These are phyloP conservation scores for Entosphenus tridentatus DNA, from an alignment of 2,113 vertebrate genomes.

Conservation along the genomic window DNA sequence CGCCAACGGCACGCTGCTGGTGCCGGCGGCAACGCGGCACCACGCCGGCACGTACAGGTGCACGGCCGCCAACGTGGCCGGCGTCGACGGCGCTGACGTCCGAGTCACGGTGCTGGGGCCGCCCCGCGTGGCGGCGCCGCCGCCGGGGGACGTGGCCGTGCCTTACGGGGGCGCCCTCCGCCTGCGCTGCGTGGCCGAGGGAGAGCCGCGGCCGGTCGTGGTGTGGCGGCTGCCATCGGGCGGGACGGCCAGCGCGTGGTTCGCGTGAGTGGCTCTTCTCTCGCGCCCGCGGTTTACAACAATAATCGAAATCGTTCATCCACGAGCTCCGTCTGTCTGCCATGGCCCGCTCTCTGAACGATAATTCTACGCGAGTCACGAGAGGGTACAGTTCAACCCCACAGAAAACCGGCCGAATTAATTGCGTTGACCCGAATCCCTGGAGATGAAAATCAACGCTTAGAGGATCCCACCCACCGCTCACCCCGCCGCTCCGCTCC, in stretches of 20 bases:
- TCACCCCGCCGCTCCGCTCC: too few species aligned
- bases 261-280: constrained; percentile 34
- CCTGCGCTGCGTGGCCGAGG: constrained; percentile 47
- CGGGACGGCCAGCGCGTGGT: constrained; percentile 47
- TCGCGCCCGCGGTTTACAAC: constrained; percentile 38
- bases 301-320: too few species aligned
- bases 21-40: background rate
- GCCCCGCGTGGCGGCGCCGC: background rate
- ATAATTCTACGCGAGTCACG: too few species aligned
- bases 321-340: too few species aligned
- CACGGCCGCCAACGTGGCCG: background rate
- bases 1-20: constrained; percentile 54
- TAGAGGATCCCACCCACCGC: too few species aligned
- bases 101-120: background rate
- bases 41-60: background rate
- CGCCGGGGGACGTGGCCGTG: background rate
- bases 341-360: too few species aligned
- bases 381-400: too few species aligned
- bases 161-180: constrained; percentile 23
- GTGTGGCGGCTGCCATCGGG: constrained; percentile 65
- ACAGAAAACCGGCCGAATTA: too few species aligned
- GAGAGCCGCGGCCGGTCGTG: constrained; percentile 48
- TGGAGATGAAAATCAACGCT: too few species aligned
- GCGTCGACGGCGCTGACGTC: background rate
- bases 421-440: too few species aligned